Evolutionary conservation across 2,797 vertebrate species (phyloP), one percentile per base, ranked within the genome.

Genomic region (Oryzias dopingdopingensis): DNA sequence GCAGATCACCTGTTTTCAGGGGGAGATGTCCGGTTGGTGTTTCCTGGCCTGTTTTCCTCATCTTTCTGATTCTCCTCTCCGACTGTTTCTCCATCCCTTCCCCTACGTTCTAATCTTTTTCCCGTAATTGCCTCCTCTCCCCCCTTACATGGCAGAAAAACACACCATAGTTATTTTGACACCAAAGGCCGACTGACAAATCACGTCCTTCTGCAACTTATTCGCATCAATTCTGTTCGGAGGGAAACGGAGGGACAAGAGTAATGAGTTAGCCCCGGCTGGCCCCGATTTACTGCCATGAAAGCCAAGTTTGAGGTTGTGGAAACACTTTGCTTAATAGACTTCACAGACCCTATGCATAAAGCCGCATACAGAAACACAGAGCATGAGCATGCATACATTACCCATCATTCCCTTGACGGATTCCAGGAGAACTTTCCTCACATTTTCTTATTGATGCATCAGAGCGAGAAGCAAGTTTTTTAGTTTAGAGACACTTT

Each of bases 241-340:
- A 52, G 52, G 53, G 55, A 55, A 55, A 58, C 55, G 1, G n/a
- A 17, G 45, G 20, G 32, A 62, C 60, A 52, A 70, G 59, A 75
- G 71, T 76, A 80, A 74, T 79, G 74, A 80, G 52, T 59, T 42
- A 56, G 63, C 26, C 56, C 50, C 16, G 26, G 10, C 26, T 52
- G 58, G 42, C 60, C 57, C 43, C 8, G 44, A 51, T 56, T 44
- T 54, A 49, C 52, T 45, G 48, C 62, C 49, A 70, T 14, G 22
- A 64, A 60, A 70, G 62, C 42, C 54, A 52, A 62, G 50, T 45
- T 42, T 24, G 61, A 55, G 66, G 62, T 65, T 63, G 56, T 55
- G 17, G 37, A 58, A 74, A 56, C 53, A 70, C 65, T 59, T 66
- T 22, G 52, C 54, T 60, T 75, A 73, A 73, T 73, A 62, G 44